phyloP scores from a whole-genome alignment of 2,113 vertebrate genomes.

The Martes martes region DNA sequence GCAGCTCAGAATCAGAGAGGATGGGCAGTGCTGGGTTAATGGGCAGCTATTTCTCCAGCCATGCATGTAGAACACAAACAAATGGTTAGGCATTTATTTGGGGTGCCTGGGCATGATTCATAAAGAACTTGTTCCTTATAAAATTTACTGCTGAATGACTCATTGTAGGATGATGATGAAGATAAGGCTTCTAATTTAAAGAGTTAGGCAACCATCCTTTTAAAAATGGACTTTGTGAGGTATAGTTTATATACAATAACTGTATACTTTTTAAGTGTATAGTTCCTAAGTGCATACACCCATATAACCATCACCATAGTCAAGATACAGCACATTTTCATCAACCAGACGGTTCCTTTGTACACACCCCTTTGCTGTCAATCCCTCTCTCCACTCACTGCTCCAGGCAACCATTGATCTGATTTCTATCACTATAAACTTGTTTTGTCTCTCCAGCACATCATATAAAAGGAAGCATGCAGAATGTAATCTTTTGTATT shows the following conservation, averaged over 20 bases:
- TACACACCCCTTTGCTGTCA: not conserved
- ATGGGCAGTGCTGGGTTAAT: not conserved
- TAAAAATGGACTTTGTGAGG: constrained; percentile 19
- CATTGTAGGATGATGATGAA: not conserved
- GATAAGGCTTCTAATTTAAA: not conserved
- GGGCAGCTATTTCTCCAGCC: not conserved
- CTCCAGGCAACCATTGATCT: not conserved
- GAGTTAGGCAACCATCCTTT: not conserved
- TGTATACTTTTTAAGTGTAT: not conserved
- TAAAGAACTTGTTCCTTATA: not conserved
- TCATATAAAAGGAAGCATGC: not conserved
- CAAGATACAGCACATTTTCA: not conserved
- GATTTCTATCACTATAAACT: not conserved
- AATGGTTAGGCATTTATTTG: not conserved
- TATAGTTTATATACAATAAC: not conserved
- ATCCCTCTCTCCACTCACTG: not conserved
- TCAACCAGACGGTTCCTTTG: not conserved
- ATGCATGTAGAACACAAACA: not conserved
- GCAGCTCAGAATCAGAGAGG: not conserved
- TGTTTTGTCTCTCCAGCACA: not conserved
- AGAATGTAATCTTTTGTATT: not conserved
- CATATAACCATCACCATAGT: not conserved
- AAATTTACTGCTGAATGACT: constrained; percentile 20
- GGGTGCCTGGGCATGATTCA: not conserved
- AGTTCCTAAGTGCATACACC: not conserved